These are phyloP conservation scores for Aphaenogaster floridana DNA, from an alignment of 1,140 invertebrate genomes.

Conservation along the genomic window DNA sequence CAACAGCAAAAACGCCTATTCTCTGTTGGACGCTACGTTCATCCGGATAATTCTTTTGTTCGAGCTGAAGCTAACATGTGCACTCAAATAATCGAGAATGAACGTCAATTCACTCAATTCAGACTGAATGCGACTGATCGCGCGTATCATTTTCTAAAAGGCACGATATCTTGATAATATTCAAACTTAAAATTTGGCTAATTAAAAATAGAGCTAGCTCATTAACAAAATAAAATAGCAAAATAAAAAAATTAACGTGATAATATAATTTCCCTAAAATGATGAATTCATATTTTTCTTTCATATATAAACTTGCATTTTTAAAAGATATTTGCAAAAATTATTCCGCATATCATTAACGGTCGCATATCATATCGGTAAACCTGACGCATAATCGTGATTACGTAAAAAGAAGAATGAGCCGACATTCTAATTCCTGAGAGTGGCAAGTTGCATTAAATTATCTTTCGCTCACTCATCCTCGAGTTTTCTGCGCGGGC, in stretches of 20 bases:
- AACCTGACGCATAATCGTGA: neutral
- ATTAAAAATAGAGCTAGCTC: neutral
- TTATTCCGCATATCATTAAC: neutral
- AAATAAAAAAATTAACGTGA: neutral
- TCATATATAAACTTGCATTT: neutral
- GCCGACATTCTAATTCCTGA: neutral
- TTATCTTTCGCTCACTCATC: slow-evolving; percentile 20
- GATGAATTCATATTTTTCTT: neutral
- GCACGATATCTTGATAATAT: slow-evolving; percentile 9
- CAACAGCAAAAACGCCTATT: slow-evolving; percentile 44
- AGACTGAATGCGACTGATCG: slow-evolving; percentile 12
- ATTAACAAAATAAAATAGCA: neutral
- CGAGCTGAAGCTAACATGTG: slow-evolving; percentile 14
- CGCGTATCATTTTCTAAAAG: neutral
- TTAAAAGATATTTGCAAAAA: neutral
- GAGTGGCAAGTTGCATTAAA: slow-evolving; percentile 22
- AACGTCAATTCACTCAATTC: slow-evolving; percentile 25
- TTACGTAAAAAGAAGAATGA: neutral
- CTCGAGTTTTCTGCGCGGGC: neutral
- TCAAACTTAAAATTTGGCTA: neutral
- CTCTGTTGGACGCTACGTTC: slow-evolving; percentile 8
- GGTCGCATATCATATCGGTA: too few species aligned
- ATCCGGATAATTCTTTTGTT: slow-evolving; percentile 44
- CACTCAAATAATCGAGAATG: slow-evolving; percentile 62
- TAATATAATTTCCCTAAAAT: slow-evolving; percentile 4